A percentile compares a stretch with the other conserved stretches of the same genome.
Evolutionary conservation across 2,797 vertebrate genomes (phyloP).

Genomic region (Malurus splendens): DNA sequence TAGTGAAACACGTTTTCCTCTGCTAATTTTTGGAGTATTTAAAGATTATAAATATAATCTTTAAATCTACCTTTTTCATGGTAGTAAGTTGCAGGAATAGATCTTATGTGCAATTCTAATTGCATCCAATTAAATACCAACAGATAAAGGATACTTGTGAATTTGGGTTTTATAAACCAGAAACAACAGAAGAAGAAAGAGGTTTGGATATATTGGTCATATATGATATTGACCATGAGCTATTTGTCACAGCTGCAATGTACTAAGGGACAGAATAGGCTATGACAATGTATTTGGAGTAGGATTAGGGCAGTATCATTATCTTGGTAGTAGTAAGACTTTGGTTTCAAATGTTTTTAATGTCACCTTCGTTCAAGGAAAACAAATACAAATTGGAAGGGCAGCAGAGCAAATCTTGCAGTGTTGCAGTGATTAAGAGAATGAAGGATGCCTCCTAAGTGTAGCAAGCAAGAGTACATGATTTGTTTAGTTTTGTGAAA

Average conservation of each 20-base stretch:
- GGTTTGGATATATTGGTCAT: not conserved
- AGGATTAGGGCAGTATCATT: not conserved
- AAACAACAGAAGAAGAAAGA: not conserved
- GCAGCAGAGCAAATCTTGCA: not conserved
- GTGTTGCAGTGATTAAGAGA: not conserved
- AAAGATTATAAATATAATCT: not conserved
- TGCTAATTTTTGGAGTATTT: not conserved
- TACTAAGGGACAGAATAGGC: not conserved
- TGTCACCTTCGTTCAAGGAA: not conserved
- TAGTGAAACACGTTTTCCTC: not conserved
- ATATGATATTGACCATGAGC: not conserved
- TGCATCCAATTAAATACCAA: not conserved
- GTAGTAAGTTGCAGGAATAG: not conserved
- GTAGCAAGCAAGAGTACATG: not conserved
- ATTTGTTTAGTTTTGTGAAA: not conserved
- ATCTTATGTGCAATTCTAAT: not conserved
- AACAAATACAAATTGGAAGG: not conserved
- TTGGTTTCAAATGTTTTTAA: not conserved
- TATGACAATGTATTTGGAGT: not conserved
- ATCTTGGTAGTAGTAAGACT: not conserved
- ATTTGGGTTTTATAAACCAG: not conserved
- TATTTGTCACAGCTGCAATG: no score
- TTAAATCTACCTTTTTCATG: not conserved
- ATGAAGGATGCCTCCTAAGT: not conserved
- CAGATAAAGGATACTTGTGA: not conserved